These are phyloP conservation scores for Unio delphinus DNA, from an alignment of 2,888 invertebrate genomes.

Conservation along the genomic window DNA sequence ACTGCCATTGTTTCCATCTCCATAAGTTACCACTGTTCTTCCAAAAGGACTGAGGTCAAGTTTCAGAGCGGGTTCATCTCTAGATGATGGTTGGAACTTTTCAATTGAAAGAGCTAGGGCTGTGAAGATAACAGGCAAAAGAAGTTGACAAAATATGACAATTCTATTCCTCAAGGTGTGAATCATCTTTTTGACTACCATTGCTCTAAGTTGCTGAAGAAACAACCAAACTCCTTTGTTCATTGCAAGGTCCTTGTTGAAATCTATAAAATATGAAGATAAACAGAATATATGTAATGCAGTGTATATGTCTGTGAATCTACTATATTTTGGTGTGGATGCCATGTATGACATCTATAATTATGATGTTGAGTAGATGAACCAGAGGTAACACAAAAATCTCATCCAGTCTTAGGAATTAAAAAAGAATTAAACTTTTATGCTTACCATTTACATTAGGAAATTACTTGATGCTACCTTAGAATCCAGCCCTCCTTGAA, in stretches of 20 bases:
- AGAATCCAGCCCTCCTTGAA: too few species aligned
- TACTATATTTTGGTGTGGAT: too few species aligned
- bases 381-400: too few species aligned
- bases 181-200: slow-evolving; percentile 78
- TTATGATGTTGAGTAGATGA: too few species aligned
- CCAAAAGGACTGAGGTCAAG: slow-evolving; percentile 73
- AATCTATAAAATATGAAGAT: slow-evolving; percentile 20
- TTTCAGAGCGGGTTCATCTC: slow-evolving; percentile 75
- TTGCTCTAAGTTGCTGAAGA: slow-evolving; percentile 77
- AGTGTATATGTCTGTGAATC: neutral
- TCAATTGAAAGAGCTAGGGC: slow-evolving; percentile 78
- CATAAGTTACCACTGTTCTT: slow-evolving; percentile 1
- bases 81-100: slow-evolving; percentile 68
- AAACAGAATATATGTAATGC: neutral
- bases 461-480: too few species aligned
- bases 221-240: slow-evolving; percentile 69
- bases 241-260: slow-evolving; percentile 42
- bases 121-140: slow-evolving; percentile 80
- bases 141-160: slow-evolving; percentile 73
- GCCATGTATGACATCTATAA: too few species aligned
- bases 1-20: neutral
- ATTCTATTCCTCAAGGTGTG: slow-evolving; percentile 79
- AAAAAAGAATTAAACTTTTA: too few species aligned
- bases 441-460: too few species aligned
- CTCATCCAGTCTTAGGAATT: too few species aligned